Evolutionary conservation across 1,140 invertebrate species (phyloP), one percentile per base, ranked within the genome.

Genomic region (Octopus sinensis): DNA sequence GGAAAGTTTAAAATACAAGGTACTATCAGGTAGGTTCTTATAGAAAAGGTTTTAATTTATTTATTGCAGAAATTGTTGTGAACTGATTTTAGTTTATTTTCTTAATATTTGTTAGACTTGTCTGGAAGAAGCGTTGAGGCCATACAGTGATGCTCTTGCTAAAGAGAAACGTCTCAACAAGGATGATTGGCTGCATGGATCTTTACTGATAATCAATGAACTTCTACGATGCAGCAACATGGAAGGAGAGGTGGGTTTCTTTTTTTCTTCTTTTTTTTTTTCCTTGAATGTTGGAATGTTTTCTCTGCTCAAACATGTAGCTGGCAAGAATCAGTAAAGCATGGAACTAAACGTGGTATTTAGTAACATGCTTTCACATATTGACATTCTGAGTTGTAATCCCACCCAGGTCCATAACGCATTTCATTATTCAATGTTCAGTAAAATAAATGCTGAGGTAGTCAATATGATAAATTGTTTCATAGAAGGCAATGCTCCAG

Each of bases 181-280:
- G 84, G 98, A 99, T 87, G 98, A 99, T 89, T 93, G 95, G 88
- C 94, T 97, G 52, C 98, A 99, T 90, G 97, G 97, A 13, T 96
- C 96, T 2, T 91, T 99, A 0, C 92, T 99, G 13, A 96, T 99
- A 13, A 91, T 99, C 4, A 98, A 99, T 92, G 98, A 99, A 90
- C 91, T 99, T 0, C 91, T 99, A 4, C 92, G 97, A 83, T 97
- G 96, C 88, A 95, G 96, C 76, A 98, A 99, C 91, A 93, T 95
- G 4, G 93, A 94, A 76, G 97, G 96, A 94, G 98, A 93, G 87
- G 90, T 92, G 84, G 84, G 23, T 53, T 77, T 23, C 23, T 80
- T 52, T 53, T 80, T 51, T 53, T 80, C 76, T 17, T 80, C 1
- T 12, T 56, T 73, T 30, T 80, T 80, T 62, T 52, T 43, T 43